Base-by-base conservation (phyloP, 2,888 invertebrate genomes). In the Branchellion lobata region DNA sequence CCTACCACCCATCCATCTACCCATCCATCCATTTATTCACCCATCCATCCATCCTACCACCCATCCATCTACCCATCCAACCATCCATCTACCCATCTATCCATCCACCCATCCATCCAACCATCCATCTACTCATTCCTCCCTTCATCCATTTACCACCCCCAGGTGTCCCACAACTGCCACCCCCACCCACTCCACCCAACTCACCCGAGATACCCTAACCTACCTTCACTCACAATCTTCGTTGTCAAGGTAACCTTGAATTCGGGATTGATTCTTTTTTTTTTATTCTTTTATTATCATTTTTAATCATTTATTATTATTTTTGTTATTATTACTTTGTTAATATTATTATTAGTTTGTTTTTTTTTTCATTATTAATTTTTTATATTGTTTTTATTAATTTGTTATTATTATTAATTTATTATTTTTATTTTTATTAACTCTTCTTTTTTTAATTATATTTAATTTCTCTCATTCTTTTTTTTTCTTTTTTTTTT, bases 41-140 rank as follows among this genome's bases (percentile, higher is more conserved):
- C 8, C 18, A n/a, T n/a, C n/a, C n/a, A n/a, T n/a, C n/a, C n/a
- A n/a, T n/a, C n/a, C n/a, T n/a, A n/a, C n/a, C n/a, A n/a, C n/a
- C n/a, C n/a, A n/a, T n/a, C n/a, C n/a, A n/a, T n/a, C n/a, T 98
- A 97, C 14, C 40, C 14, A 8, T 40, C 14, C 40, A 40, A 14
- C 14, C 14, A 40, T 40, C 40, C 40, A 40, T 5, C 40, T 14
- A 40, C 14, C 40, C 40, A 40, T 40, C 40, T 14, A 40, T 14
- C 40, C 40, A 40, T 40, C 40, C 40, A 40, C 14, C 40, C 14
- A 8, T 40, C 14, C 40, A 40, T 5, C 14, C 14, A 40, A 8
- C 40, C 40, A 40, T 5, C 40, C 40, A 40, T 40, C 40, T 14
- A 40, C 14, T 14, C 40, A 40, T 14, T 14, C 40, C 5, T 40